These are phyloP conservation scores for Lepidochrysops patricia DNA, from an alignment of 2,888 invertebrate genomes.

Conservation along the genomic window DNA sequence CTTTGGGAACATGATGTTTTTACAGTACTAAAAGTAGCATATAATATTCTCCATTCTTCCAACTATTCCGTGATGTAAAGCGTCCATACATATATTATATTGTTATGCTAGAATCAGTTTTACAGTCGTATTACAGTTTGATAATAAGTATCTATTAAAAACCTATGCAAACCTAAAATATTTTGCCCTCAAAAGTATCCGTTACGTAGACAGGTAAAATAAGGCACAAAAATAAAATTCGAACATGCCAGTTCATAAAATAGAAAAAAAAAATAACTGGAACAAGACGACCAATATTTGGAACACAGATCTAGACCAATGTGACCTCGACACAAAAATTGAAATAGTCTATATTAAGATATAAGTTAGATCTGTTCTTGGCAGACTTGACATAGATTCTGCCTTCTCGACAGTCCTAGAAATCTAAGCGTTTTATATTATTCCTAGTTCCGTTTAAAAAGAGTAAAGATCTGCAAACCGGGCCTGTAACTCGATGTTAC, in stretches of 20 bases:
- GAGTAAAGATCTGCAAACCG: no score
- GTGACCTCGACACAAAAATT: constrained; percentile 5
- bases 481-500: no score
- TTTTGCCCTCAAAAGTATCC: not conserved
- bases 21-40: no score
- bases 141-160: no score
- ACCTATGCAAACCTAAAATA: not conserved
- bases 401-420: not conserved
- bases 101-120: no score
- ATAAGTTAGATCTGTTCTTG: not conserved
- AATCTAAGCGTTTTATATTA: not conserved
- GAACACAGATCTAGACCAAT: not conserved
- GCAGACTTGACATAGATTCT: not conserved
- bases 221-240: not conserved
- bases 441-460: no score
- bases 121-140: no score
- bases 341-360: not conserved
- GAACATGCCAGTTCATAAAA: not conserved
- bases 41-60: no score
- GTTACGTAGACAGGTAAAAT: not conserved
- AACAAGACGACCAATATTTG: not conserved
- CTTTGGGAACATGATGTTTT: no score
- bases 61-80: no score
- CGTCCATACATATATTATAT: no score
- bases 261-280: not conserved